phyloP scores from a whole-genome alignment of 2,888 invertebrate genomes.

The Caenorhabditis japonica region DNA sequence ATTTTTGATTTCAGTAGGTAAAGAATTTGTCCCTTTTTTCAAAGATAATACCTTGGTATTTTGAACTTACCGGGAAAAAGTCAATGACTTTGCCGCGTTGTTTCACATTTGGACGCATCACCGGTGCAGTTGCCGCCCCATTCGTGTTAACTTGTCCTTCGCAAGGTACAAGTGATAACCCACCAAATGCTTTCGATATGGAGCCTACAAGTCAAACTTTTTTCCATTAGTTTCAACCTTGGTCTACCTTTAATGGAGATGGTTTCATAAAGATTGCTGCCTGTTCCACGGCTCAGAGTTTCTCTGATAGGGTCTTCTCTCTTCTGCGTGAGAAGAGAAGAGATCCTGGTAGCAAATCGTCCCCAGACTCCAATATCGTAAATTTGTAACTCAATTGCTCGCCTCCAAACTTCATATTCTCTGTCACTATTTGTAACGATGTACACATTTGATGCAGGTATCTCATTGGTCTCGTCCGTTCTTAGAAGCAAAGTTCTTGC shows the following conservation, averaged over 20 bases:
- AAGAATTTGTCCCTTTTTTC: too few relatives aligned
- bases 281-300: conserved; percentile 59
- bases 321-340: conserved; percentile 56
- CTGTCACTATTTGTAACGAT: conserved; percentile 47
- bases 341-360: conserved; percentile 55
- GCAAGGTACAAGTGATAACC: conserved; percentile 46
- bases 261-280: conserved; percentile 63
- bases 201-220: conserved; percentile 11
- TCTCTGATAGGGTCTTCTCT: conserved; percentile 59
- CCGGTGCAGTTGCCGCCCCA: conserved; percentile 57
- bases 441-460: conserved; percentile 51
- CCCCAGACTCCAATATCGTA: conserved; percentile 65
- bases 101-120: conserved; percentile 49
- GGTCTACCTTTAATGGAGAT: conserved; percentile 56
- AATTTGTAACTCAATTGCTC: conserved; percentile 60
- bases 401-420: conserved; percentile 58
- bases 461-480: conserved; percentile 51
- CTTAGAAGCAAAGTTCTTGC: conserved; percentile 45
- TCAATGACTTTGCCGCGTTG: conserved; percentile 61
- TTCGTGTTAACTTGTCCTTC: conserved; percentile 30
- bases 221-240: not conserved
- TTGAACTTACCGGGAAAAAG: conserved; percentile 58
- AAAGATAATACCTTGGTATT: too few relatives aligned
- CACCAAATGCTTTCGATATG: conserved; percentile 50
- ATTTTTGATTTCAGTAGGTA: too few relatives aligned